Evolutionary conservation across 2,888 invertebrate genomes (phyloP), one percentile per base, ranked within the genome.

Genomic region (Syrphus vitripennis): DNA sequence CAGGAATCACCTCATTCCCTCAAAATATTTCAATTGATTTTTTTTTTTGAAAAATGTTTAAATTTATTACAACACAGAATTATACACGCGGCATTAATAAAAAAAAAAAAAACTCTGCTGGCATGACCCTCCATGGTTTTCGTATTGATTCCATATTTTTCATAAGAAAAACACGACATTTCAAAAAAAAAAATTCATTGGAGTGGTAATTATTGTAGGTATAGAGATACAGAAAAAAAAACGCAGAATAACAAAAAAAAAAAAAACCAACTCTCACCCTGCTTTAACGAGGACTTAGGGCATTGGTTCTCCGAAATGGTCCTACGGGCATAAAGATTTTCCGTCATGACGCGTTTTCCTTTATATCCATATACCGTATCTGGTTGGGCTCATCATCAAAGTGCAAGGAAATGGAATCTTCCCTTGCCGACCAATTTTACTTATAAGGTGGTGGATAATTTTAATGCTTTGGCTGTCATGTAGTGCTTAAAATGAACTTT

Each of bases 321-420:
- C 83, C 79, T 74, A 55, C 37, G 70, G 83, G 83, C 74, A 83
- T 69, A 57, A 53, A 37, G 55, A 74, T 83, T 83, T 83, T 83
- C 83, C 83, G 69, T 79, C 74, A 67, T 79, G 63, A 74, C 83
- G 83, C 83, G 79, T 79, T 72, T 50, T 79, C 63, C 67, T 74
- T 78, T 78, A 83, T 67, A n/a, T n/a, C n/a, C n/a, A n/a, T n/a
- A n/a, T n/a, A n/a, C 78, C 78, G 61, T 83, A 78, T 83, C 83
- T 83, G n/a, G 67, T 57, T 83, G 16, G 78, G 59, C 26, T 61
- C 78, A 74, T 83, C 78, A 72, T 83, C 78, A 83, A 83, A 83
- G 77, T 75, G 19, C 26, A 77, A 26, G 81, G 70, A 75, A 55
- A 61, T 42, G 71, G 61, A 55, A 55, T 75, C n/a, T 53, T 53